Evolutionary conservation across 2,113 vertebrate species (phyloP).

Genomic region (Athene noctua): DNA sequence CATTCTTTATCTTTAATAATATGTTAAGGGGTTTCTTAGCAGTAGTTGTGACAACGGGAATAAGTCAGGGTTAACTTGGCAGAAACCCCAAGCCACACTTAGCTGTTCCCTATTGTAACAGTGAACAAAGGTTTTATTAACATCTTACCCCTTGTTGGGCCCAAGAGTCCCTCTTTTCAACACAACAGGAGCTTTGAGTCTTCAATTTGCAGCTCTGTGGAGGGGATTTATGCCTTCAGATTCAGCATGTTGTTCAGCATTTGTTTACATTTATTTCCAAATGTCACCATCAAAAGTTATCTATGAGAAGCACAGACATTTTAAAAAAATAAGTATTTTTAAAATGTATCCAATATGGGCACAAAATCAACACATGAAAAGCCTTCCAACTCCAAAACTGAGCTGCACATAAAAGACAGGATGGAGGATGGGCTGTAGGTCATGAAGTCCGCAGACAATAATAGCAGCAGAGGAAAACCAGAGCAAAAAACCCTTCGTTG

Average conservation of each 20-base stretch:
- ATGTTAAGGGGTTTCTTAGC: background rate
- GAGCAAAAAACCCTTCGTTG: background rate
- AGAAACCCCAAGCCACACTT: slow-evolving; percentile 34
- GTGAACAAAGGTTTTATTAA: slow-evolving; percentile 46
- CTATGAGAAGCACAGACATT: background rate
- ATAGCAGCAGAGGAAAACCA: background rate
- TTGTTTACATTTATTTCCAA: background rate
- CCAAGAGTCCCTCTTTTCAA: slow-evolving; percentile 16
- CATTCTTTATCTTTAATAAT: background rate
- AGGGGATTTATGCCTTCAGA: background rate
- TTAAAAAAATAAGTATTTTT: background rate
- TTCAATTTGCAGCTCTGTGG: slow-evolving; percentile 9
- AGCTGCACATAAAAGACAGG: background rate
- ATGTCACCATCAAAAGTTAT: background rate
- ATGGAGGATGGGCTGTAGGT: background rate
- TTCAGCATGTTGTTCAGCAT: background rate
- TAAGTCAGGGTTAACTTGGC: slow-evolving; percentile 41
- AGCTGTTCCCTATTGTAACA: slow-evolving; percentile 5
- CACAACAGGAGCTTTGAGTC: background rate
- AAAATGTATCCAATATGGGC: background rate
- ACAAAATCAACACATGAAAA: background rate
- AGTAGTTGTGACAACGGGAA: background rate
- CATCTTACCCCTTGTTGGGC: background rate
- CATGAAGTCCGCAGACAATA: background rate
- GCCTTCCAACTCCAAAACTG: background rate